These are phyloP conservation scores for Lichenostomus cassidix DNA, from an alignment of 2,113 vertebrate genomes.

Conservation along the genomic window DNA sequence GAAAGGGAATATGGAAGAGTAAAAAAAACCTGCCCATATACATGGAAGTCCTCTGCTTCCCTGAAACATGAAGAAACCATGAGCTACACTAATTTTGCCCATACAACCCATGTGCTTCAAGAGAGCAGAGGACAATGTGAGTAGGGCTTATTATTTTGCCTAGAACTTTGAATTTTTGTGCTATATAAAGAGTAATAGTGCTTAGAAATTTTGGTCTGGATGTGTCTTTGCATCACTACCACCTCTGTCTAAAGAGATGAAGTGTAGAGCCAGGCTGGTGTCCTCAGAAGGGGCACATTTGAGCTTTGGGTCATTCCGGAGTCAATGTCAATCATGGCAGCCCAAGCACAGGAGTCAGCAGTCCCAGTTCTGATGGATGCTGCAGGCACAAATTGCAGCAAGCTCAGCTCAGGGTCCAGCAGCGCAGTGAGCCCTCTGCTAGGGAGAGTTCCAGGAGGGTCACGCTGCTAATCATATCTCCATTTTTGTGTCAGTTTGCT, in stretches of 20 bases:
- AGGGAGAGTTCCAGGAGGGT: background rate
- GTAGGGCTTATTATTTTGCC: background rate
- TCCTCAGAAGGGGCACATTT: background rate
- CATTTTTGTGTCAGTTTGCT: background rate
- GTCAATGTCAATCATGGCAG: background rate
- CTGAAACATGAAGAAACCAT: background rate
- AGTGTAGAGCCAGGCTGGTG: background rate
- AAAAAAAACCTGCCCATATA: background rate
- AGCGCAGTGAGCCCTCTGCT: background rate
- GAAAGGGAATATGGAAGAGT: background rate
- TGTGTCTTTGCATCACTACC: background rate
- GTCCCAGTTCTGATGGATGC: background rate
- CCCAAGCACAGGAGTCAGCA: background rate
- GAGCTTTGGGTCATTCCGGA: background rate
- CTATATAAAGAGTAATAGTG: background rate
- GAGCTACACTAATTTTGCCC: background rate
- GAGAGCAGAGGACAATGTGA: background rate
- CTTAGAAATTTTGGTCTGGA: background rate
- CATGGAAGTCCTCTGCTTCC: background rate
- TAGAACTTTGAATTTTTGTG: background rate
- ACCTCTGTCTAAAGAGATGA: background rate
- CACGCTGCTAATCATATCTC: background rate
- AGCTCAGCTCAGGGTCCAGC: background rate
- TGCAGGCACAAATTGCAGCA: background rate
- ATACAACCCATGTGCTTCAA: background rate